Base-by-base conservation (phyloP, 2,888 invertebrate genomes). In the Thyatira batis region DNA sequence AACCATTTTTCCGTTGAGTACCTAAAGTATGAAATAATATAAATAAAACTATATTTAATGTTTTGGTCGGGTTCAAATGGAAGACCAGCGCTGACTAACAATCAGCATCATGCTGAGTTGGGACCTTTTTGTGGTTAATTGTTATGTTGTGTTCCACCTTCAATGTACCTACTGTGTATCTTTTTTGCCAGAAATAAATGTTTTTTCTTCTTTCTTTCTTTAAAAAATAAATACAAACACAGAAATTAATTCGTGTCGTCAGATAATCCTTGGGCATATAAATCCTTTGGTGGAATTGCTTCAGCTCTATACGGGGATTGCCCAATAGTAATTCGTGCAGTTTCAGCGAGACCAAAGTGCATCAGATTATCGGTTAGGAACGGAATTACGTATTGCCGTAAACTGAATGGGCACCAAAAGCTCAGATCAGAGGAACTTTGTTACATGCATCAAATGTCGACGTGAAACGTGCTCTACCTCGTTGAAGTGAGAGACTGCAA, bases 291-390 rank as follows among this genome's bases (percentile, higher is more conserved):
- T 39, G 17, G 39, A 8, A 39, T 39, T 17, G 39, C 39, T 8
- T 39, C 39, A 17, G 39, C 39, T 17, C 17, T 39, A 5, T 8
- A 8, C 17, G n/a, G 39, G 39, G 62, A 65, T 81, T 82, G 70
- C 82, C 72, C 75, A 83, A 82, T 74, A 73, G 65, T 73, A 73
- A 75, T 74, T 71, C 72, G 76, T 73, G 69, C 75, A 68, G 76
- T 68, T 76, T 67, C 64, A 51, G 64, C 56, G 66, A 69, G 73
- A 70, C 73, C 80, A 84, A 81, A 84, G 83, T 80, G 83, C 82
- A 84, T 83, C 82, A 74, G 80, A 84, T 83, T 79, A 75, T 63
- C 58, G 67, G 74, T 71, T 79, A 62, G 69, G 72, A 72, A 73
- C 68, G 65, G 73, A 78, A 76, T 80, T 78, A 77, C 76, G 76